phyloP scores from a whole-genome alignment of 2,888 invertebrate genomes.

The Alcis repandata region DNA sequence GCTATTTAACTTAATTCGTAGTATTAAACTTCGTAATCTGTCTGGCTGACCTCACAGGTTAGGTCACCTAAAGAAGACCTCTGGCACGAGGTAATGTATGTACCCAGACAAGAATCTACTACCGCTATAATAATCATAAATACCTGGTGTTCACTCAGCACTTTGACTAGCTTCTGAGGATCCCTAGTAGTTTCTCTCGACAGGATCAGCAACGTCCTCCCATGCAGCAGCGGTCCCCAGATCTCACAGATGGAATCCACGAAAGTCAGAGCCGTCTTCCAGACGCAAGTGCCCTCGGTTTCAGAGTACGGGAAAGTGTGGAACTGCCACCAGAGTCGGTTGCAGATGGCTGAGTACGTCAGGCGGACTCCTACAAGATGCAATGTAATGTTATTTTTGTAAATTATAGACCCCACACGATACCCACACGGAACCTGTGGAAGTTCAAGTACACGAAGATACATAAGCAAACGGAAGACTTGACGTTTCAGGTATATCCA shows the following conservation, averaged over 20 bases:
- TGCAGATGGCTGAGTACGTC: constrained; percentile 91
- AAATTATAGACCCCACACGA: background rate
- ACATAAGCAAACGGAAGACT: too few species aligned
- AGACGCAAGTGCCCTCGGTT: constrained; percentile 91
- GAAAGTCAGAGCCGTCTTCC: constrained; percentile 96
- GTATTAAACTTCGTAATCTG: too few species aligned
- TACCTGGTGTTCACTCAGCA: constrained; percentile 91
- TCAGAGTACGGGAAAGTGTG: constrained; percentile 90
- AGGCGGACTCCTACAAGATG: constrained; percentile 91
- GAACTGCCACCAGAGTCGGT: constrained; percentile 96
- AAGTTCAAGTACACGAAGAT: too few species aligned
- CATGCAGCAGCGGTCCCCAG: constrained; percentile 93
- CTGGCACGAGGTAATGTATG: too few species aligned
- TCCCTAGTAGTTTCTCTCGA: constrained; percentile 91
- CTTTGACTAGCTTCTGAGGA: constrained; percentile 90
- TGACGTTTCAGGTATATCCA: too few species aligned
- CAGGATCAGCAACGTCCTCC: constrained; percentile 90
- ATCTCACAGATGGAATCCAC: constrained; percentile 96
- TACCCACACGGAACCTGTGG: background rate
- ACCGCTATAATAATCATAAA: too few species aligned
- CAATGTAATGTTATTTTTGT: background rate
- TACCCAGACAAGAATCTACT: too few species aligned
- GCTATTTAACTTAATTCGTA: too few species aligned
- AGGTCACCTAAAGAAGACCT: too few species aligned
- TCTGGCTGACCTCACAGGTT: too few species aligned